These are phyloP conservation scores for Anagrus nilaparvatae DNA, from an alignment of 1,140 invertebrate species.

Conservation along the genomic window DNA sequence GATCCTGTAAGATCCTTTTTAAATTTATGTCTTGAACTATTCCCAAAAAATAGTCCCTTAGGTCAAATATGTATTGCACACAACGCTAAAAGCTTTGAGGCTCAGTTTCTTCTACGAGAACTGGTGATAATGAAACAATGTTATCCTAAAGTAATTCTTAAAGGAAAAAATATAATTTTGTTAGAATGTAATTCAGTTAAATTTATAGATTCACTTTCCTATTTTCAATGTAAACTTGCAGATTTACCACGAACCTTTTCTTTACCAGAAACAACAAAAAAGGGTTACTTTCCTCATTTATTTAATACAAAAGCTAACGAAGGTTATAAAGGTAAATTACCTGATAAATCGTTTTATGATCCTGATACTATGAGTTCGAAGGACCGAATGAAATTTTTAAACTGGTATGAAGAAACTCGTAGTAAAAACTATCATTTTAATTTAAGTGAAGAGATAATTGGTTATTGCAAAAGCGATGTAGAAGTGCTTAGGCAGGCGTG, in stretches of 20 bases:
- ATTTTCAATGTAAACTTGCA: slow-evolving; percentile 21
- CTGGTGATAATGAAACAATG: slow-evolving; percentile 11
- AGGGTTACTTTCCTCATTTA: slow-evolving; percentile 22
- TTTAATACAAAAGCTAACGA: slow-evolving; percentile 21
- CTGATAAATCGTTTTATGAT: slow-evolving; percentile 14
- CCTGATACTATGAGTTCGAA: slow-evolving; percentile 13
- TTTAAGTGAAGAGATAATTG: slow-evolving; percentile 14
- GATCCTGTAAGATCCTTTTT: slow-evolving; percentile 10
- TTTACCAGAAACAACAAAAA: slow-evolving; percentile 10
- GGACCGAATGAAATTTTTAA: slow-evolving; percentile 10
- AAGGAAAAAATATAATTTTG: slow-evolving; percentile 17
- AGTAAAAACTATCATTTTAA: slow-evolving; percentile 15
- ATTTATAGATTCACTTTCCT: slow-evolving; percentile 26
- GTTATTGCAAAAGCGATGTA: slow-evolving; percentile 16
- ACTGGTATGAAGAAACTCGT: slow-evolving; percentile 11
- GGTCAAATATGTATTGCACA: slow-evolving; percentile 19
- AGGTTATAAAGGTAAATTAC: slow-evolving; percentile 19
- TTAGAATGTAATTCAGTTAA: slow-evolving; percentile 13
- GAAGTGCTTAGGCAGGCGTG: slow-evolving; percentile 14
- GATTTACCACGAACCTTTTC: slow-evolving; percentile 22
- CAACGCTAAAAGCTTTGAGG: slow-evolving; percentile 19
- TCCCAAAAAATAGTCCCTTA: neutral
- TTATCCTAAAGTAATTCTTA: slow-evolving; percentile 14
- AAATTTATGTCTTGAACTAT: slow-evolving; percentile 4
- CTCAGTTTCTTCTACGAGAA: slow-evolving; percentile 22